Conservation (phyloP, 2,888 invertebrate species). For the Zygothrica quintamaculata region DNA sequence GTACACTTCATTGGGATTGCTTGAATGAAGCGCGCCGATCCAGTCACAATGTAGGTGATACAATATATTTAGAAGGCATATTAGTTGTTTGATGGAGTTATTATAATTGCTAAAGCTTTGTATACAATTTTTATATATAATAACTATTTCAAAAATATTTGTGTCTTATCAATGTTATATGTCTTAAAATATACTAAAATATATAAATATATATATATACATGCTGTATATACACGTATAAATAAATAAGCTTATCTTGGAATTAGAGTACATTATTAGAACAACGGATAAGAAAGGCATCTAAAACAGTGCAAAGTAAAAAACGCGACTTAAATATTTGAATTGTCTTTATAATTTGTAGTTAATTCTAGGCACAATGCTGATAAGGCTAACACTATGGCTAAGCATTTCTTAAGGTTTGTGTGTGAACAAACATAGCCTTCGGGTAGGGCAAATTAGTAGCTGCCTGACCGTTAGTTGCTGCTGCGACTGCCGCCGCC, state of each 20-base stretch:
- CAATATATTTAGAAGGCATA: not conserved
- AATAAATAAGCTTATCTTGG: constrained; percentile 26
- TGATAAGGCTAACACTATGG: not conserved
- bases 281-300: constrained; percentile 22
- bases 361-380: constrained; percentile 4
- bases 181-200: not conserved
- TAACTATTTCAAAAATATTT: not conserved
- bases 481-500: constrained; percentile 28
- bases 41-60: constrained; percentile 31
- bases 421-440: not conserved
- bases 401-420: not conserved
- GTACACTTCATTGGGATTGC: constrained; percentile 32
- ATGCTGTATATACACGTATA: not conserved
- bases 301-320: constrained; percentile 3
- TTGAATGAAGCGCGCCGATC: constrained; percentile 32
- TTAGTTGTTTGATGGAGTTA: constrained; percentile 8
- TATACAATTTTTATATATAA: not conserved
- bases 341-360: constrained; percentile 13
- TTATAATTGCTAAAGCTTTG: too few species aligned
- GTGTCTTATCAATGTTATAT: constrained; percentile 15
- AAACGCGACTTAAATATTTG: constrained; percentile 17
- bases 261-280: constrained; percentile 7
- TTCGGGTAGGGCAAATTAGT: constrained; percentile 15
- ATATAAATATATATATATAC: not conserved
- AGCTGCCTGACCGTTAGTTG: constrained; percentile 25